Evolutionary conservation across 1,140 invertebrate genomes (phyloP).

Genomic region (Phthorimaea operculella): DNA sequence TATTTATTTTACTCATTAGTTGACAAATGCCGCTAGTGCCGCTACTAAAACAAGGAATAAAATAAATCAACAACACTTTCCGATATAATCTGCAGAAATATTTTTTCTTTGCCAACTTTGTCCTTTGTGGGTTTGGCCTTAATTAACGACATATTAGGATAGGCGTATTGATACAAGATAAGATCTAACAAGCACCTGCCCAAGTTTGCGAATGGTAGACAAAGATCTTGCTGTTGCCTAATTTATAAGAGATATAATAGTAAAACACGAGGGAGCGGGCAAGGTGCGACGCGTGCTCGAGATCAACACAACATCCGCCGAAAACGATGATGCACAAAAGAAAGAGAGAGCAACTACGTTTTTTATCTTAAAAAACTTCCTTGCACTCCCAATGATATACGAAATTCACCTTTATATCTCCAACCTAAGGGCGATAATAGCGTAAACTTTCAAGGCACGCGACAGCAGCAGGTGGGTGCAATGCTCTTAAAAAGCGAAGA

Average conservation of each 20-base stretch:
- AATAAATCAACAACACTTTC: slow-evolving; percentile 16
- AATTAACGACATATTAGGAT: slow-evolving; percentile 35
- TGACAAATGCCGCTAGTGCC: background rate
- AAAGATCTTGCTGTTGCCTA: slow-evolving; percentile 51
- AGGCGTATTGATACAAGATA: slow-evolving; percentile 43
- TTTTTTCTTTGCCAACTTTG: background rate
- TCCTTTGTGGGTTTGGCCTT: slow-evolving; percentile 26
- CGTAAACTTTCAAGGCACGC: slow-evolving; percentile 36
- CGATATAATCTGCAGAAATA: slow-evolving; percentile 16
- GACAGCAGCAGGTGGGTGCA: slow-evolving; percentile 62
- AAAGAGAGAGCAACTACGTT: slow-evolving; percentile 39
- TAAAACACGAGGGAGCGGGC: slow-evolving; percentile 38
- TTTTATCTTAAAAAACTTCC: slow-evolving; percentile 24
- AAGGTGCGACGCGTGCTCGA: slow-evolving; percentile 60
- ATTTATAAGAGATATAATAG: slow-evolving; percentile 47
- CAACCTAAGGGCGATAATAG: slow-evolving; percentile 18
- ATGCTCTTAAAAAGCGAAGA: slow-evolving; percentile 59
- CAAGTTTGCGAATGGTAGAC: slow-evolving; percentile 54
- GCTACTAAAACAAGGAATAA: background rate
- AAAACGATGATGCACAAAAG: slow-evolving; percentile 45
- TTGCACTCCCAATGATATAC: background rate
- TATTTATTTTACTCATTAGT: background rate
- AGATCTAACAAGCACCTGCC: slow-evolving; percentile 47
- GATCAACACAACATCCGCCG: slow-evolving; percentile 59
- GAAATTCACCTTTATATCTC: slow-evolving; percentile 18